Base-by-base conservation (phyloP, 2,113 vertebrate genomes). In the Ciconia boyciana region DNA sequence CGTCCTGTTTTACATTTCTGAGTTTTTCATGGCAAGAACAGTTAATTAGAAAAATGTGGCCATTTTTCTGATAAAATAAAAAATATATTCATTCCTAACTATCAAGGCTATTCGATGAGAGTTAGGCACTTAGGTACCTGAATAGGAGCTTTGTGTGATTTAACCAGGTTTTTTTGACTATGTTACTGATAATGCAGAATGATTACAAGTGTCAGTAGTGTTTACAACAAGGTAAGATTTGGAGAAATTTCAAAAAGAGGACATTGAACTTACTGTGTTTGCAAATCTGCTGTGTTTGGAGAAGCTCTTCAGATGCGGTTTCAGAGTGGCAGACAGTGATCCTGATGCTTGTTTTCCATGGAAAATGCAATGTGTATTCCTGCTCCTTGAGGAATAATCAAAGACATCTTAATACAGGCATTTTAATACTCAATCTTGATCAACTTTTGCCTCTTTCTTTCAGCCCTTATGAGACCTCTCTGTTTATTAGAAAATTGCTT, bases 311-410 rank as follows among this genome's bases (percentile, higher is more conserved):
- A 74, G 18, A 22, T 62, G 19, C 39, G 4, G 32, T 43, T 78
- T 58, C 32, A 44, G 32, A 62, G 21, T 8, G 8, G 36, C 25
- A 80, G 34, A 87, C 20, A 25, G 20, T 26, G 25, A 61, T 41
- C 28, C 20, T 20, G 24, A 16, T 13, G 25, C 9, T 69, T 0
- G 0, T 15, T 32, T 62, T 75, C 36, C 29, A 48, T 46, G 32
- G 16, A 57, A 74, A 80, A 79, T n/a, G 26, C 7, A 41, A 18
- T 25, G 5, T 24, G 9, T 22, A 39, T 24, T 39, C 51, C 43
- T 69, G 20, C 9, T 66, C 8, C 51, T 71, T 39, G 41, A 83
- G 32, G 32, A 72, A 49, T 61, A 61, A 66, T 41, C 29, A 78
- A 41, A 36, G 20, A 41, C 34, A 61, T 22, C 16, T 48, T 70